Evolutionary conservation across 2,113 vertebrate species (phyloP).

Genomic region (Otolemur garnettii): DNA sequence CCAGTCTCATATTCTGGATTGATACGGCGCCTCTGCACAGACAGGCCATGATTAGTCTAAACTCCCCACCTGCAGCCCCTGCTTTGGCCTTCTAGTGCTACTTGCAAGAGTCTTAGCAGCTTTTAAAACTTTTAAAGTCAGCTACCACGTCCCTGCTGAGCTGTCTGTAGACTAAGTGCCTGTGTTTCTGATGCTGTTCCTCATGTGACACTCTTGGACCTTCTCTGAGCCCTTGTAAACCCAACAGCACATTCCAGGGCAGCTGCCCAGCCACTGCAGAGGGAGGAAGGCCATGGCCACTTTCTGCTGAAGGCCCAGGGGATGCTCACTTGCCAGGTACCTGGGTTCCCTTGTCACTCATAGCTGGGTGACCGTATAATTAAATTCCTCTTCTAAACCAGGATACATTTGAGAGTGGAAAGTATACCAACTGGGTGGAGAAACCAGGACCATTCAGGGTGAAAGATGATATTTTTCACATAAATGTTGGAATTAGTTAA

Average conservation of each 20-base stretch:
- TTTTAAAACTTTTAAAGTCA: neutral
- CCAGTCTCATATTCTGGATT: neutral
- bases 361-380: neutral
- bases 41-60: neutral
- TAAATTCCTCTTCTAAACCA: neutral
- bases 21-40: too few relatives aligned
- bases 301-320: neutral
- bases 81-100: neutral
- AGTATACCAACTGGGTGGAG: neutral
- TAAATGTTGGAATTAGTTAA: constrained; percentile 9
- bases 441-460: neutral
- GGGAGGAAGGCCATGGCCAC: fast-evolving
- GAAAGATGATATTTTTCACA: neutral
- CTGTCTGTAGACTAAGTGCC: neutral
- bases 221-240: neutral
- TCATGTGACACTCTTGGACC: neutral
- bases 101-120: neutral
- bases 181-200: neutral
- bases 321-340: neutral
- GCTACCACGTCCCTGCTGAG: neutral
- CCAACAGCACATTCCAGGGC: neutral
- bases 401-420: neutral
- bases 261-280: neutral
- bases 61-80: neutral
- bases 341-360: neutral